phyloP scores from a whole-genome alignment of 2,797 vertebrate species.

The Enoplosus armatus region DNA sequence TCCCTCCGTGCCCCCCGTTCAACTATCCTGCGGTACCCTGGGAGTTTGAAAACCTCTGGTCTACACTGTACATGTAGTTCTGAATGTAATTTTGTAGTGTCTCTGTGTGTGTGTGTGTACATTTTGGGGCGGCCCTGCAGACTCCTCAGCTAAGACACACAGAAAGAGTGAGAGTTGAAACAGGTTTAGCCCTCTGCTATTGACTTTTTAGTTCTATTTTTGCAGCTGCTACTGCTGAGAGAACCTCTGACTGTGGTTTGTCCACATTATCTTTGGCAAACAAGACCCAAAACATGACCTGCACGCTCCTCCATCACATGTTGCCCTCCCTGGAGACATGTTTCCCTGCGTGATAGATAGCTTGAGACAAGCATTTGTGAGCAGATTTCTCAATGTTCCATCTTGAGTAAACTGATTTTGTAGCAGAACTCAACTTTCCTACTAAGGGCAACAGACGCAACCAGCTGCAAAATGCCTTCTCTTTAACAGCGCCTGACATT shows the following conservation, averaged over 20 bases:
- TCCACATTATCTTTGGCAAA: constrained; percentile 62
- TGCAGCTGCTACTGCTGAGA: constrained; percentile 39
- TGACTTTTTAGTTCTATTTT: constrained; percentile 45
- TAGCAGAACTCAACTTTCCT: constrained; percentile 28
- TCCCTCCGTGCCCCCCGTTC: background rate
- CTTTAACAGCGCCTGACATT: constrained; percentile 35
- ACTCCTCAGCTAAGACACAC: constrained; percentile 4
- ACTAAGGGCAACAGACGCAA: constrained; percentile 35
- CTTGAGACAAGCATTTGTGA: constrained; percentile 37
- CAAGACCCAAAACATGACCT: constrained; percentile 66
- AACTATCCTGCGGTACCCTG: background rate
- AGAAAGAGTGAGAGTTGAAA: constrained; percentile 9
- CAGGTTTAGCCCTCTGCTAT: constrained; percentile 1
- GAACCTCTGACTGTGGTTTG: constrained; percentile 36
- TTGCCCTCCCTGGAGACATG: constrained; percentile 46
- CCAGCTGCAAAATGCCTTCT: background rate
- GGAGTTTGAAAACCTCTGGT: background rate
- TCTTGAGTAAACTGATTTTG: constrained; percentile 45
- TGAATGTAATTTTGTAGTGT: background rate
- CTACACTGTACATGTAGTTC: background rate
- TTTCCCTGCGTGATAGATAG: constrained; percentile 45
- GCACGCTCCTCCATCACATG: constrained; percentile 54
- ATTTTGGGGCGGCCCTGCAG: background rate
- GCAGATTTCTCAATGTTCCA: constrained; percentile 36
- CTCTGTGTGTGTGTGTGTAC: background rate